Base-by-base conservation (phyloP, 53 echinoderm and acorn worm species). In the Paracentrotus lividus region DNA sequence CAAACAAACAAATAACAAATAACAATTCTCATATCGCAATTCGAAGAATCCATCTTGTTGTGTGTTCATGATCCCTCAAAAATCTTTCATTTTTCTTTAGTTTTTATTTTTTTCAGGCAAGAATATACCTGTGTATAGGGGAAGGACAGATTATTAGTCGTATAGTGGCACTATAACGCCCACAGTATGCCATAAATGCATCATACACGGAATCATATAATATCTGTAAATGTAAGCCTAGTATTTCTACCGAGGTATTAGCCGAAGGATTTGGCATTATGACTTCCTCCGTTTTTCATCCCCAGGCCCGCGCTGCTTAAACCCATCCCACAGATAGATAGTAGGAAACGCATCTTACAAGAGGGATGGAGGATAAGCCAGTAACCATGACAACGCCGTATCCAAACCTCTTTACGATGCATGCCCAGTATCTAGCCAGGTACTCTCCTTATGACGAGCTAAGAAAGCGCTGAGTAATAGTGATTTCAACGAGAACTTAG, bases 341-440 rank as follows among this genome's bases (percentile, higher is more conserved):
- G n/a, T n/a, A 90, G 44, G 47, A 47, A n/a, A 47, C 81, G 47
- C 47, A 52, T 54, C 90, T 90, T 67, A 14, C 72, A 29, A 44
- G 68, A 29, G 49, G 90, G 68, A 72, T 72, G 90, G 90, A 68
- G 90, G 90, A 90, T 90, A 90, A 90, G 72, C 51, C 90, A 18
- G 90, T 90, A 1, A 16, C 90, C 90, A 90, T 90, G 90, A 53
- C 14, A 45, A 90, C 90, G 90, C 72, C 49, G 75, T 90, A 90
- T 90, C 90, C 90, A 90, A 72, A 72, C 90, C 90, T 89, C 89
- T 89, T 89, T 89, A 89, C 44, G 53, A 81, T 81, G 49, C 81
- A 47, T 13, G 81, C 47, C 1, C n/a, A 26, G 81, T 47, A 81
- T 81, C 81, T 47, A 13, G n/a, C 21, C 81, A 47, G 47, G 47